Percentiles rank a stretch among this genome's conserved stretches.
Conservation (phyloP, 2,888 invertebrate genomes). For the Aporophyla lueneburgensis region DNA sequence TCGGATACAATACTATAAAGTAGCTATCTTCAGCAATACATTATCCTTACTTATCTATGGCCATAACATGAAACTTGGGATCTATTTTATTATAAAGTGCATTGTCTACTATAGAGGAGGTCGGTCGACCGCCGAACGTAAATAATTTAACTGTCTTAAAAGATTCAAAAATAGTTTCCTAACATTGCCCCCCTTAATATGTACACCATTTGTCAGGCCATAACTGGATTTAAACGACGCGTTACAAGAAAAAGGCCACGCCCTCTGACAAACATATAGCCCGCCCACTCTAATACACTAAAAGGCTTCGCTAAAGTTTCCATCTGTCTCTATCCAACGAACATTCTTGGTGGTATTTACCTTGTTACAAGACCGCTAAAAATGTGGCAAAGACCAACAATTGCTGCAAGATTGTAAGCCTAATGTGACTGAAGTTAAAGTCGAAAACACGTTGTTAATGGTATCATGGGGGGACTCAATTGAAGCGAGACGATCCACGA, state of each 20-base stretch:
- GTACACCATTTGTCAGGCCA: slow-evolving; percentile 91
- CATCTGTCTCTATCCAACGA: slow-evolving; percentile 79
- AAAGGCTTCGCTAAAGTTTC: slow-evolving; percentile 30
- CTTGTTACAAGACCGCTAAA: slow-evolving; percentile 78
- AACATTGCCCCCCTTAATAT: slow-evolving; percentile 91
- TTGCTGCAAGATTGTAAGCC: slow-evolving; percentile 63
- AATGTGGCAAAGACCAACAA: slow-evolving; percentile 77
- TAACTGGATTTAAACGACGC: slow-evolving; percentile 90
- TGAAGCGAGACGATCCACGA: slow-evolving; percentile 85
- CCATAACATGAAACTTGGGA: slow-evolving; percentile 88
- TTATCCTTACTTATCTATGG: slow-evolving; percentile 88
- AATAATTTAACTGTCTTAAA: slow-evolving; percentile 91
- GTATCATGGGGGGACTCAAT: slow-evolving; percentile 82
- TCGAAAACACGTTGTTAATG: slow-evolving; percentile 65
- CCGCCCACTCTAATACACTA: slow-evolving; percentile 72
- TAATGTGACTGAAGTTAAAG: slow-evolving; percentile 37
- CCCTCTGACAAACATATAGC: slow-evolving; percentile 77
- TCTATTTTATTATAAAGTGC: slow-evolving; percentile 91
- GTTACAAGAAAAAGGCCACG: slow-evolving; percentile 84
- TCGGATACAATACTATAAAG: slow-evolving; percentile 87
- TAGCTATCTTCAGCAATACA: slow-evolving; percentile 88
- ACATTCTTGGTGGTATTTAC: slow-evolving; percentile 82
- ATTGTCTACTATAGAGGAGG: slow-evolving; percentile 88
- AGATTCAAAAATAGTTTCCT: slow-evolving; percentile 91
- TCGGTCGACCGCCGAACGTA: slow-evolving; percentile 87